Conservation (phyloP, 2,888 invertebrate species). For the Gisinianus flammeolus region DNA sequence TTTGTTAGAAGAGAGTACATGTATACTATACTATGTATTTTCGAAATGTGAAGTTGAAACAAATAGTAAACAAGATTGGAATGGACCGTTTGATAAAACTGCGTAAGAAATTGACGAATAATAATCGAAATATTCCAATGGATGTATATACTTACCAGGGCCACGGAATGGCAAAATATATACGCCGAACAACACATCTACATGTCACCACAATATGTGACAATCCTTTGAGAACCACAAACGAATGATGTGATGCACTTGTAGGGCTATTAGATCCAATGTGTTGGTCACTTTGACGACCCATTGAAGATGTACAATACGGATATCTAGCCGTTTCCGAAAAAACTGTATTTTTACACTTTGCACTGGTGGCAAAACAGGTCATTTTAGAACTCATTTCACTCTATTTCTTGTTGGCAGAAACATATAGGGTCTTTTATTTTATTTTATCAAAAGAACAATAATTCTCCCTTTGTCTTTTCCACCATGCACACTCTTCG, state of each 20-base stretch:
- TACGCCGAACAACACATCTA: constrained; percentile 38
- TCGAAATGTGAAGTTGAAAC: no score
- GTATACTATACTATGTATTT: no score
- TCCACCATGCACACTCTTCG: no score
- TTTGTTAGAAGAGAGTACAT: no score
- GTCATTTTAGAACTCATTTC: constrained; percentile 26
- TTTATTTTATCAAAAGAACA: no score
- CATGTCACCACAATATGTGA: constrained; percentile 39
- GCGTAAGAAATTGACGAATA: no score
- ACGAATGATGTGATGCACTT: constrained; percentile 24
- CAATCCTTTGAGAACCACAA: constrained; percentile 41
- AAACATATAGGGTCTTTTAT: no score
- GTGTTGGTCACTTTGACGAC: constrained; percentile 1
- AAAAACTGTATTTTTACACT: not conserved
- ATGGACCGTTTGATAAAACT: no score
- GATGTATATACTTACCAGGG: constrained; percentile 38
- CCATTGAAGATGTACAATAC: not conserved
- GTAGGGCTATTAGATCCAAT: not conserved
- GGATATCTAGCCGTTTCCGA: not conserved
- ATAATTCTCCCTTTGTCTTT: no score
- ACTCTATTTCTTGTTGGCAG: not conserved
- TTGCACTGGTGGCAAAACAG: constrained; percentile 12
- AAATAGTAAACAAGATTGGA: no score
- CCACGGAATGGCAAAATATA: constrained; percentile 43
- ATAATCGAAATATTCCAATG: no score